Percentiles rank a stretch among this genome's conserved stretches.
Conservation (phyloP, 1,140 invertebrate species). For the Drosophila tropicalis region DNA sequence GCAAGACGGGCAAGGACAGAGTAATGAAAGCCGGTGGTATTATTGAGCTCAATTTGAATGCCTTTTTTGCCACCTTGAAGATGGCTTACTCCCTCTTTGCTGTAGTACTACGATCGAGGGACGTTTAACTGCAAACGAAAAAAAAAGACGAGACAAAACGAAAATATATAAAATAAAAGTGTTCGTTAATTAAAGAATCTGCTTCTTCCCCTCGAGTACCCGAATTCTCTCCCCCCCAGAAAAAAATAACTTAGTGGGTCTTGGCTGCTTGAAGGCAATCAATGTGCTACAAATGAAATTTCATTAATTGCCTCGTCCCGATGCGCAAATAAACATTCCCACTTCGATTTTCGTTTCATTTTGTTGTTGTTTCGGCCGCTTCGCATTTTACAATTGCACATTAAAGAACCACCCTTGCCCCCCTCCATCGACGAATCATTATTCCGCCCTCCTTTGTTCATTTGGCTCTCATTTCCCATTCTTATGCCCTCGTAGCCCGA, state of each 20-base stretch:
- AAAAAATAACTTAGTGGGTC: slow-evolving; percentile 21
- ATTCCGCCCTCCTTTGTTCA: neutral
- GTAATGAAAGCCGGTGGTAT: slow-evolving; percentile 59
- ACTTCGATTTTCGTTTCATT: slow-evolving; percentile 33
- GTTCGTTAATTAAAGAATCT: slow-evolving; percentile 54
- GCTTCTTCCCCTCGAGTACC: slow-evolving; percentile 17
- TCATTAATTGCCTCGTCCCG: slow-evolving; percentile 68
- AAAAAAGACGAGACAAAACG: neutral
- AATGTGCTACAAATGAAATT: slow-evolving; percentile 60
- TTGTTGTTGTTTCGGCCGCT: slow-evolving; percentile 3
- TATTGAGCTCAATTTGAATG: slow-evolving; percentile 57
- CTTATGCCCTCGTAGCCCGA: neutral
- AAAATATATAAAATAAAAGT: slow-evolving; percentile 16
- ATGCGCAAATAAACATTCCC: slow-evolving; percentile 73
- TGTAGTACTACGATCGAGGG: slow-evolving; percentile 40
- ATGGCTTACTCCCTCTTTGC: slow-evolving; percentile 74
- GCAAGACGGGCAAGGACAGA: neutral
- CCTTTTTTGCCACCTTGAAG: slow-evolving; percentile 66
- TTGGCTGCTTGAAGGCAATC: slow-evolving; percentile 44
- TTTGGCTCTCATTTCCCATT: neutral
- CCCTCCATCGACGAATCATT: neutral
- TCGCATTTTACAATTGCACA: slow-evolving; percentile 48
- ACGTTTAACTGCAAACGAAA: neutral
- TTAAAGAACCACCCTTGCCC: slow-evolving; percentile 37
- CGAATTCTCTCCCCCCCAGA: slow-evolving; percentile 24